These are phyloP conservation scores for Nebria ingens DNA, from an alignment of 1,140 invertebrate genomes.

Conservation along the genomic window DNA sequence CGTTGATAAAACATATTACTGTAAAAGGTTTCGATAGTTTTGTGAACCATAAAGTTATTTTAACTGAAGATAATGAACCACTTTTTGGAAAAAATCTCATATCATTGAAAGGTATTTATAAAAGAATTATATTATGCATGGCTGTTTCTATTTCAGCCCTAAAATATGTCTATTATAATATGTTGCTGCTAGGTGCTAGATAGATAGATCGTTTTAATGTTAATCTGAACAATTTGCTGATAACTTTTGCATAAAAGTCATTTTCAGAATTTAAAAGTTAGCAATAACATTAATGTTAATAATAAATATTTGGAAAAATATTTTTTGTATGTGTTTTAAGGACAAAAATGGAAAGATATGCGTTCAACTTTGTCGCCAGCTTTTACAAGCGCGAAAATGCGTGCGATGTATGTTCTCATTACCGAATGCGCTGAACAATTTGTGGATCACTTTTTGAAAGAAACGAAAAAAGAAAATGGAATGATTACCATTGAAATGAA, in stretches of 20 bases:
- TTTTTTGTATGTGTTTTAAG: constrained; percentile 11
- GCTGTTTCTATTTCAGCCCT: background rate
- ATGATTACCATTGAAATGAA: constrained; percentile 36
- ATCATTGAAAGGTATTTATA: constrained; percentile 4
- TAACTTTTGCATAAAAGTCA: no score
- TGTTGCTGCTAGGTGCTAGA: background rate
- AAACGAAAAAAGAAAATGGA: constrained; percentile 6
- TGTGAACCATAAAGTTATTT: background rate
- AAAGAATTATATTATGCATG: background rate
- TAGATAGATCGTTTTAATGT: no score
- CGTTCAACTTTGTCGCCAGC: constrained; percentile 14
- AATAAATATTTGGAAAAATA: background rate
- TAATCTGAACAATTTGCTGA: no score
- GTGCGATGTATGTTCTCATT: constrained; percentile 32
- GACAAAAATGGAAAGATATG: constrained; percentile 17
- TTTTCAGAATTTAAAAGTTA: no score
- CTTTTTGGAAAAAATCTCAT: constrained; percentile 1
- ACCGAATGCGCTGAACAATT: constrained; percentile 13
- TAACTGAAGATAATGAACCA: background rate
- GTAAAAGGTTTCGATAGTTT: constrained; percentile 20
- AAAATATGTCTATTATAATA: background rate
- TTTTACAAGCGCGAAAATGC: constrained; percentile 42
- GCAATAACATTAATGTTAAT: background rate
- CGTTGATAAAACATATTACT: constrained; percentile 23
- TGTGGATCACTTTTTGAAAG: constrained; percentile 15